Base-by-base conservation (phyloP, 2,888 invertebrate genomes). In the Eristalinus aeneus region DNA sequence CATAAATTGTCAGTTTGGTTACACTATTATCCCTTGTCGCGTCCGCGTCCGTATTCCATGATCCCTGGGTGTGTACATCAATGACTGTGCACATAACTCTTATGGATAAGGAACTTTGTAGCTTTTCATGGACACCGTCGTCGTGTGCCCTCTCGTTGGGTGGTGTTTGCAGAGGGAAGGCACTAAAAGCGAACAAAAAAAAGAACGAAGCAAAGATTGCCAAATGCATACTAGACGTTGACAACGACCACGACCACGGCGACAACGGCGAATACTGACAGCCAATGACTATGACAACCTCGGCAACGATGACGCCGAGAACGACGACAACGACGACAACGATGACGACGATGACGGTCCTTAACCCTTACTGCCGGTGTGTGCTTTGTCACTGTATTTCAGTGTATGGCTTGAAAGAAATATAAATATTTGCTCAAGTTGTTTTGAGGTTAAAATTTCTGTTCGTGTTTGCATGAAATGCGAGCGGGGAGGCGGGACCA, bases 391-490 rank as follows among this genome's bases (percentile, higher is more conserved):
- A 27, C 60, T 64, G 65, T 67, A 31, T 58, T 27, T 36, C 39
- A 23, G 27, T 71, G 69, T 63, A 65, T 67, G 71, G 67, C 65
- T 82, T 76, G 75, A 82, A 76, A 76, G 88, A 82, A 86, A 82
- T 82, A 56, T 73, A 92, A 92, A 92, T 92, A 91, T 92, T 92
- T 91, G 91, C 89, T 90, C 90, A 90, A 91, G 90, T 90, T 91
- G 90, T 91, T 90, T 92, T 92, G 91, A 91, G 92, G 92, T 91
- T 91, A 90, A 90, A 90, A 90, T 89, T 90, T 91, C 89, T 89
- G 89, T 89, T 82, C 82, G 67, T 82, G 84, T 84, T 84, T 84
- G 75, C 75, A 71, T 67, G 61, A 75, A 84, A 79, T 75, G 84
- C 74, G 79, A 75, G 76, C 64, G 68, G 74, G 71, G 67, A 67